Base-by-base conservation (phyloP, 2,888 invertebrate species). In the Chrysomela aeneicollis region DNA sequence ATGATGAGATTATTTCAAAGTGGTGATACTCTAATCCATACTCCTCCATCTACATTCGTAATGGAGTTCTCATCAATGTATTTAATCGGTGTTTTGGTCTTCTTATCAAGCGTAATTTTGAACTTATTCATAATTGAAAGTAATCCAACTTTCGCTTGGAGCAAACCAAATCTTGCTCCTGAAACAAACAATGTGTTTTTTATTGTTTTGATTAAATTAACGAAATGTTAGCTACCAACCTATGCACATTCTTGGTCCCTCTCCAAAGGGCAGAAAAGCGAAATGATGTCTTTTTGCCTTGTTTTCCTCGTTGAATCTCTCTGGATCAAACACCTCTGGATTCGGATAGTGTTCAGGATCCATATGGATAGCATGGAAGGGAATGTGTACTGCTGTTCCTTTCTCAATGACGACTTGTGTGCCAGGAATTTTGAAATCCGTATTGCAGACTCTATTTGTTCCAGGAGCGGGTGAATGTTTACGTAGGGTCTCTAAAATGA, bases 141-240 rank as follows among this genome's bases (percentile, higher is more conserved):
- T 10, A 80, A 61, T 12, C 77, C 79, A 1, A 79, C 72, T 69
- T 78, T 79, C 0, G 76, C 70, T 70, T 79, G 79, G 72, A 80
- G 72, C 37, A 76, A 52, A 6, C 78, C 80, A 69, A 79, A 78
- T 42, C 79, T 70, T 15, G 73, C 61, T 35, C 80, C 79, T 80
- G 53, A 50, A 75, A 73, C 53, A 61, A 30, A 59, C 2, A 35
- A 35, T 35, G 35, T 10, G 9, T 12, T 35, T 12, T 2, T 10
- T 10, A 26, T 26, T 26, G 3, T 26, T 26, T 26, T 26, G 26
- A n/a, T n/a, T n/a, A n/a, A n/a, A n/a, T n/a, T n/a, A n/a, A n/a
- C n/a, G n/a, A 3, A 26, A 26, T 6, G 6, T 6, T 6, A 3
- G 6, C 58, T 12, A 18, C 21, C 18, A 58, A 67, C 67, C 67